Evolutionary conservation across 2,888 invertebrate genomes (phyloP).

Genomic region (Germaria angustata): DNA sequence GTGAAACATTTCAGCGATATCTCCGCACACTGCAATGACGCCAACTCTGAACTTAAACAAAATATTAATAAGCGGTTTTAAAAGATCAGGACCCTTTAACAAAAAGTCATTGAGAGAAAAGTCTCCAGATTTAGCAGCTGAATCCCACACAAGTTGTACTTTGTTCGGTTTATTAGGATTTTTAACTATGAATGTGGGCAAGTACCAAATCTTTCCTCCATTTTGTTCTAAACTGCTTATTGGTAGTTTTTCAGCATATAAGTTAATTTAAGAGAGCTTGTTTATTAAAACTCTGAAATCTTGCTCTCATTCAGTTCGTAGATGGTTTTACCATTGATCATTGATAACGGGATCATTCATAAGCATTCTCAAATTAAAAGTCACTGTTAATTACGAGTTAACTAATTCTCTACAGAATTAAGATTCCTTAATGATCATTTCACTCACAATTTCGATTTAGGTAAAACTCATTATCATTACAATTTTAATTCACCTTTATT

Average conservation of each 20-base stretch:
- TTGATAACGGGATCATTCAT: no score
- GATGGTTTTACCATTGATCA: no score
- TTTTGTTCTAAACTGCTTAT: neutral
- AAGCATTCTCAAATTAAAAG: no score
- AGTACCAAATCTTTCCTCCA: conserved; percentile 28
- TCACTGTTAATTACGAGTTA: no score
- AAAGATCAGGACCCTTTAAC: conserved; percentile 33
- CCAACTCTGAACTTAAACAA: conserved; percentile 48
- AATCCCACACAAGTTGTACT: conserved; percentile 44
- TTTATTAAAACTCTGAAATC: no score
- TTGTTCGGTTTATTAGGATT: conserved; percentile 48
- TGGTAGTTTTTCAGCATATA: conserved; percentile 25
- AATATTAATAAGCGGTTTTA: conserved; percentile 30
- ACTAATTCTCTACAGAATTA: no score
- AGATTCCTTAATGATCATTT: no score
- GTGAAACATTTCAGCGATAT: conserved; percentile 61
- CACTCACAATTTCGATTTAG: no score
- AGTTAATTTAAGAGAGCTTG: no score
- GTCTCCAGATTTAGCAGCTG: conserved; percentile 28
- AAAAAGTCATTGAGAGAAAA: conserved; percentile 40
- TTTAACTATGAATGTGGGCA: conserved; percentile 51
- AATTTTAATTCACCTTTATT: no score
- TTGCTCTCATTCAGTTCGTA: no score
- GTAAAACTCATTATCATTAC: no score
- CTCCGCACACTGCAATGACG: conserved; percentile 22